Conservation (phyloP, 2,888 invertebrate genomes). For the Drosophila parthenogenetica region DNA sequence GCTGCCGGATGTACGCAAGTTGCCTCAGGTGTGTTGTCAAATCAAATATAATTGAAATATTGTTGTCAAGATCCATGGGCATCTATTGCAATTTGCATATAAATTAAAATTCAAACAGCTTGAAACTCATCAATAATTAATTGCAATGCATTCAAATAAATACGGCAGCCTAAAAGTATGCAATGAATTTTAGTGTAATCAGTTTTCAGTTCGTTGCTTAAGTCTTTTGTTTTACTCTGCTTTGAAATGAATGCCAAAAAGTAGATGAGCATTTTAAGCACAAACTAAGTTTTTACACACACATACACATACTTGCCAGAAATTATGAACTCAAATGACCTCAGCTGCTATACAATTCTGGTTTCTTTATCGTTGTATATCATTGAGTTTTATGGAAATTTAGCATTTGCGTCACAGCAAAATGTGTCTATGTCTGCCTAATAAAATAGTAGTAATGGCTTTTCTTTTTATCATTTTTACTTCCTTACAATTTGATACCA, state of each 20-base stretch:
- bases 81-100: slow-evolving; percentile 64
- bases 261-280: not conserved
- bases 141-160: not conserved
- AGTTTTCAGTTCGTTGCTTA: slow-evolving; percentile 47
- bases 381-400: no score
- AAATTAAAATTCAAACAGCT: slow-evolving; percentile 56
- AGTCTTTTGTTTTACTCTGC: slow-evolving; percentile 53
- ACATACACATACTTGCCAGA: not conserved
- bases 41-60: slow-evolving; percentile 51
- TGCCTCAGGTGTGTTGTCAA: slow-evolving; percentile 31
- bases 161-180: slow-evolving; percentile 37
- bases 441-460: no score
- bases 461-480: no score
- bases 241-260: slow-evolving; percentile 31
- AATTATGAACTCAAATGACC: slow-evolving; percentile 14
- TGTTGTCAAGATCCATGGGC: slow-evolving; percentile 55
- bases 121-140: slow-evolving; percentile 10
- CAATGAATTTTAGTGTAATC: not conserved
- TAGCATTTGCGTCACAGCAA: no score
- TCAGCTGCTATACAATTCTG: not conserved
- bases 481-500: no score
- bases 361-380: not conserved
- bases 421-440: no score
- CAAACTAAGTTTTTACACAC: not conserved
- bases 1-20: slow-evolving; percentile 66